phyloP scores from a whole-genome alignment of 2,113 vertebrate species.

The Actenoides hombroni region DNA sequence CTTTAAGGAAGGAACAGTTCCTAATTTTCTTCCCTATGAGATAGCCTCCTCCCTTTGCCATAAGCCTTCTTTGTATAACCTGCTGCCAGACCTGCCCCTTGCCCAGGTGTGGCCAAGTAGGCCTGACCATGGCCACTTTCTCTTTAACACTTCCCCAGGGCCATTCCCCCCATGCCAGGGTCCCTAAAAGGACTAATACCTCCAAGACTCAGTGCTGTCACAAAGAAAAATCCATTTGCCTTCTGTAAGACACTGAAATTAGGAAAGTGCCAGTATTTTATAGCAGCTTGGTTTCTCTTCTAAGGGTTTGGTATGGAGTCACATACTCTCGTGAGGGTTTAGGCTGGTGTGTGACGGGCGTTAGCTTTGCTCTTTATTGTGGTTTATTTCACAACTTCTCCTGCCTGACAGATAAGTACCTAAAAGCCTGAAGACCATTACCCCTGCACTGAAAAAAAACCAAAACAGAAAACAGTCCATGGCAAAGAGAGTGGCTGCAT shows the following conservation, averaged over 20 bases:
- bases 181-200: neutral
- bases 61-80: neutral
- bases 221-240: neutral
- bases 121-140: neutral
- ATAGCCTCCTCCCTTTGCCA: slow-evolving; percentile 20
- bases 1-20: slow-evolving; percentile 49
- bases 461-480: neutral
- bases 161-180: neutral
- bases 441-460: neutral
- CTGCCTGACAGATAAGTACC: neutral
- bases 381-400: slow-evolving; percentile 1
- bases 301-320: neutral
- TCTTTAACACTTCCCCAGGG: neutral
- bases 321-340: neutral
- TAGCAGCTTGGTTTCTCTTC: neutral
- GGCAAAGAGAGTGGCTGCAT: neutral
- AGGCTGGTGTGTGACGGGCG: neutral
- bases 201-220: neutral
- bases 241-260: neutral
- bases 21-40: slow-evolving; percentile 11
- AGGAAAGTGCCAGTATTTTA: neutral
- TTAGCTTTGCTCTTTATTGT: neutral
- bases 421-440: neutral
- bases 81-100: neutral
- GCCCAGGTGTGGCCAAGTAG: neutral